Evolutionary conservation across 1,140 invertebrate species (phyloP), one percentile per base, ranked within the genome.

Genomic region (Pantala flavescens): DNA sequence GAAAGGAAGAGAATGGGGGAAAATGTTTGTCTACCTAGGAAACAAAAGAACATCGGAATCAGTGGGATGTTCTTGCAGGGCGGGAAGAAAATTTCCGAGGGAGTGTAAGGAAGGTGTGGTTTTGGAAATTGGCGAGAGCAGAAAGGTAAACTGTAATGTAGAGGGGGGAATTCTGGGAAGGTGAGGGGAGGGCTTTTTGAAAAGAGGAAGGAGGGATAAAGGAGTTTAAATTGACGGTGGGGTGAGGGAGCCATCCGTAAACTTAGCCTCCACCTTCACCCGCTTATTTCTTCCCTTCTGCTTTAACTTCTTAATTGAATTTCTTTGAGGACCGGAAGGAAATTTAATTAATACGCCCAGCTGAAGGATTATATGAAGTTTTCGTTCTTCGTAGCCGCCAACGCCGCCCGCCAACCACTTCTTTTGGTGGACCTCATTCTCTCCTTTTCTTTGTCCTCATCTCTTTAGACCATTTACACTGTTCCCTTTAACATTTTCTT

Each of bases 271-370:
- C 16, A 12, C 49, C 49, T 63, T 21, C 49, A 7, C 49, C 49
- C n/a, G 16, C 49, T 63, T 21, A 19, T 21, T 21, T 21, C 49
- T 21, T 19, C 49, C n/a, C n/a, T 63, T 21, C 49, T 7, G 49
- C 49, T 63, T 63, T 63, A 63, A 63, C 49, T 63, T 63, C 49
- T 63, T 63, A 63, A 63, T 63, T 63, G 49, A 63, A 63, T 63
- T 63, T 63, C 49, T 63, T 63, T 63, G 49, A 19, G 49, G n/a
- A 63, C 49, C 49, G 12, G 49, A 63, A 63, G 49, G 49, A 63
- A 63, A 63, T 63, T 63, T 63, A 63, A 63, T 63, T 63, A 63
- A 63, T 63, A 63, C 49, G 49, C 49, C 49, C 49, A 63, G 49
- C 49, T 63, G 49, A 63, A 63, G 49, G 49, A 63, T 63, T 63